phyloP scores from a whole-genome alignment of 2,113 vertebrate species.

The Leucoraja erinaceus region DNA sequence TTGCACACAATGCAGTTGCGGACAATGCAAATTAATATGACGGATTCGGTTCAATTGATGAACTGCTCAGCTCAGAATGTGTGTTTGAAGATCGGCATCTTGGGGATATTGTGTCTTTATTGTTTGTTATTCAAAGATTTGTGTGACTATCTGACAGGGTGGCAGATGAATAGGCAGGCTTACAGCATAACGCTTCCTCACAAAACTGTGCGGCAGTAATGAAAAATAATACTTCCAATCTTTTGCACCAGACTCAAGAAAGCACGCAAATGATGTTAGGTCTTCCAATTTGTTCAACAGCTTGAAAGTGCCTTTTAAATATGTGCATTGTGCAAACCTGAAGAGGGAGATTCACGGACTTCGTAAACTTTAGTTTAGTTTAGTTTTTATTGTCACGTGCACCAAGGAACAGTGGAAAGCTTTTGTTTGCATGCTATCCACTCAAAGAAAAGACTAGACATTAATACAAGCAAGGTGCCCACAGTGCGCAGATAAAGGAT shows the following conservation, averaged over 20 bases:
- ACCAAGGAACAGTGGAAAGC: too few species aligned
- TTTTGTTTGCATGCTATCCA: too few species aligned
- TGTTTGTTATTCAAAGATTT: neutral
- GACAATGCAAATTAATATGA: neutral
- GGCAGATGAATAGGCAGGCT: neutral
- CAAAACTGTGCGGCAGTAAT: neutral
- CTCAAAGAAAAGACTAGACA: too few species aligned
- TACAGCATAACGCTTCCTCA: neutral
- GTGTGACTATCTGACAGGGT: neutral
- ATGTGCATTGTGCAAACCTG: neutral
- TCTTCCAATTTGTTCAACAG: neutral
- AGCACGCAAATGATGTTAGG: too few species aligned
- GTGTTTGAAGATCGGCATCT: neutral
- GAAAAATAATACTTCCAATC: slow-evolving; percentile 29
- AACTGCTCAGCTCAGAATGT: neutral
- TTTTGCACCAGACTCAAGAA: neutral
- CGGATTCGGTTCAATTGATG: neutral
- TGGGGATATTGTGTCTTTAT: neutral
- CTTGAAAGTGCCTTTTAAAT: neutral
- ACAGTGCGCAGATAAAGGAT: too few species aligned
- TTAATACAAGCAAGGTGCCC: too few species aligned
- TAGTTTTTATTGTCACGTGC: too few species aligned
- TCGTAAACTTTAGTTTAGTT: neutral
- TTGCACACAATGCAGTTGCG: neutral
- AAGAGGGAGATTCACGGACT: neutral